These are phyloP conservation scores for Parauchenoglanis punctatus DNA, from an alignment of 2,797 vertebrate genomes.

Conservation along the genomic window DNA sequence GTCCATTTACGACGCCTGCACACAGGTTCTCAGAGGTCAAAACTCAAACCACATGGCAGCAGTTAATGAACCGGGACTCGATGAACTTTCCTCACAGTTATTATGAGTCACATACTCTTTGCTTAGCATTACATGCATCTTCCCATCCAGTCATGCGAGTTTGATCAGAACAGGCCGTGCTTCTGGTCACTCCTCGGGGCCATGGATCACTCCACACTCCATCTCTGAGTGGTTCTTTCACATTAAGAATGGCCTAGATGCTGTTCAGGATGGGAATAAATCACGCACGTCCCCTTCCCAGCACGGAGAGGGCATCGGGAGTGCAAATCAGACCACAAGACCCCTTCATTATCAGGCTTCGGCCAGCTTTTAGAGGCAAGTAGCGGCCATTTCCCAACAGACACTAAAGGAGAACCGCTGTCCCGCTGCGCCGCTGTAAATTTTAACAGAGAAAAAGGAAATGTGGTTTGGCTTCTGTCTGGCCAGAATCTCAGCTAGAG, in stretches of 20 bases:
- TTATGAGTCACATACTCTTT: conserved; percentile 16
- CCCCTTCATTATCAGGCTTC: conserved; percentile 61
- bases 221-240: conserved; percentile 35
- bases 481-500: conserved; percentile 35
- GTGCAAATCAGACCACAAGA: conserved; percentile 58
- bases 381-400: conserved; percentile 59
- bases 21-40: not conserved
- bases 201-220: conserved; percentile 16
- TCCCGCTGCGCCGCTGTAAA: conserved; percentile 59
- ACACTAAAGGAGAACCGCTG: conserved; percentile 48
- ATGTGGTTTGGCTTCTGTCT: conserved; percentile 67
- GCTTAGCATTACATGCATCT: conserved; percentile 8
- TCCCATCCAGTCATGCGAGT: conserved; percentile 8
- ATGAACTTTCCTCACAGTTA: not conserved
- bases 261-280: conserved; percentile 17
- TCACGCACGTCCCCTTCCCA: conserved; percentile 30
- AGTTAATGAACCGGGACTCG: not conserved
- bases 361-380: conserved; percentile 60
- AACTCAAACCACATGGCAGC: conserved; percentile 21
- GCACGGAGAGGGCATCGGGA: conserved; percentile 50
- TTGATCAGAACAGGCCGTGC: conserved; percentile 13
- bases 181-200: not conserved
- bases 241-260: conserved; percentile 31
- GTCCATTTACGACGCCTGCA: conserved; percentile 22
- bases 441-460: conserved; percentile 65